Conservation (phyloP, 2,888 invertebrate species). For the Hetaerina titia region DNA sequence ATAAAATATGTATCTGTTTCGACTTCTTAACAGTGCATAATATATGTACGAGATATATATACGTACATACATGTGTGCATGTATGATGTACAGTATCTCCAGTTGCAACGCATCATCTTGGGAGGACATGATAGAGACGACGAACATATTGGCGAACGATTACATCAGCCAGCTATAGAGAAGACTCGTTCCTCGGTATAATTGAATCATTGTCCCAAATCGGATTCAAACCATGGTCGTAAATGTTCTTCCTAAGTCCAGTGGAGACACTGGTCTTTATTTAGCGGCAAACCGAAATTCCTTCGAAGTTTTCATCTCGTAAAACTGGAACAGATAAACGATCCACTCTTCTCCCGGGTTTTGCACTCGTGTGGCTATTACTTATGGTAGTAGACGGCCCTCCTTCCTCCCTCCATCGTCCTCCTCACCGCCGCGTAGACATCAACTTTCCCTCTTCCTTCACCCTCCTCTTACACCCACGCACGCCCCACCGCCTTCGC, state of each 20-base stretch:
- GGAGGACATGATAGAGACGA: not conserved
- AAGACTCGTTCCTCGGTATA: not conserved
- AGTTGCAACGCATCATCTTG: not conserved
- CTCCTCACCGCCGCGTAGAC: not conserved
- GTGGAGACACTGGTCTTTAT: conserved; percentile 3
- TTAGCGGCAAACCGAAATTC: conserved; percentile 32
- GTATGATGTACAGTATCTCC: too few species aligned
- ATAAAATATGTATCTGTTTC: too few species aligned
- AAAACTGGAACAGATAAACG: conserved; percentile 13
- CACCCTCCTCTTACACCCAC: not conserved
- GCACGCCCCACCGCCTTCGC: not conserved
- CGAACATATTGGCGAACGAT: not conserved
- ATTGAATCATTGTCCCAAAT: conserved; percentile 14
- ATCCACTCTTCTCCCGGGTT: not conserved
- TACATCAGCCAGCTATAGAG: not conserved
- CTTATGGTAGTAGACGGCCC: not conserved
- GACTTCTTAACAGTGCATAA: too few species aligned
- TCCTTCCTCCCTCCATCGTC: too few species aligned
- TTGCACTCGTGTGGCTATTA: conserved; percentile 1
- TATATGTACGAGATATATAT: too few species aligned
- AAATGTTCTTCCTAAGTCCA: not conserved
- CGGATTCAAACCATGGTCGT: conserved; percentile 11
- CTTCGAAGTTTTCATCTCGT: conserved; percentile 39
- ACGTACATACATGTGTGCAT: too few species aligned
- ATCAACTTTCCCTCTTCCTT: not conserved